Evolutionary conservation across 1,140 invertebrate species (phyloP), one percentile per base, ranked within the genome.

Genomic region (Acyrthosiphon pisum): DNA sequence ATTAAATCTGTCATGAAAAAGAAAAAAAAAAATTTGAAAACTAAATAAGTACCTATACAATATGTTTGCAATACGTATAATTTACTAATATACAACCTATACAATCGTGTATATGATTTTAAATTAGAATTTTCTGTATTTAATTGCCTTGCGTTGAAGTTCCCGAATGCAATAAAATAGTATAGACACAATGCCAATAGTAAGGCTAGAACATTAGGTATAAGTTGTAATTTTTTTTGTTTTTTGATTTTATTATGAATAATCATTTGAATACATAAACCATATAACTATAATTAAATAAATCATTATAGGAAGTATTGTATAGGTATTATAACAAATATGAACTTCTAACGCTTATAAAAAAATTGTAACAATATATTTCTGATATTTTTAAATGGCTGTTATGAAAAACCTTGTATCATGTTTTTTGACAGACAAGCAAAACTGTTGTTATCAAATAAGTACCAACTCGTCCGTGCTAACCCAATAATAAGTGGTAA

Each of bases 121-220:
- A 14, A n/a, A 84, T 84, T 9, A 84, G 8, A 37, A 22, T 22
- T 41, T 23, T 26, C 26, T 84, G 3, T 84, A 86, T n/a, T 86
- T 18, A 48, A 46, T 48, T 88, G 46, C 86, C 86, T 88, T 88
- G 86, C 86, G 86, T 88, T 88, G 44, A 88, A 88, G 86, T 88
- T 88, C 48, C 86, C n/a, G 44, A 86, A 86, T 18, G 14, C 4
- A 68, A 68, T 68, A 68, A n/a, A n/a, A 68, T 68, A 18, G 4
- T 4, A n/a, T 68, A 1, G 14, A n/a, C 14, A n/a, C 26, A 68
- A 41, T 41, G 41, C 41, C 30, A 68, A n/a, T n/a, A 68, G 6
- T 68, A 68, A 68, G 30, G 30, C 14, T 68, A n/a, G 14, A n/a
- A 18, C 18, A 2, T 18, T 11, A 41, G 41, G 7, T 46, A 46